Evolutionary conservation across 2,888 invertebrate species (phyloP).

Genomic region (Vannuccia rotundouncinata): DNA sequence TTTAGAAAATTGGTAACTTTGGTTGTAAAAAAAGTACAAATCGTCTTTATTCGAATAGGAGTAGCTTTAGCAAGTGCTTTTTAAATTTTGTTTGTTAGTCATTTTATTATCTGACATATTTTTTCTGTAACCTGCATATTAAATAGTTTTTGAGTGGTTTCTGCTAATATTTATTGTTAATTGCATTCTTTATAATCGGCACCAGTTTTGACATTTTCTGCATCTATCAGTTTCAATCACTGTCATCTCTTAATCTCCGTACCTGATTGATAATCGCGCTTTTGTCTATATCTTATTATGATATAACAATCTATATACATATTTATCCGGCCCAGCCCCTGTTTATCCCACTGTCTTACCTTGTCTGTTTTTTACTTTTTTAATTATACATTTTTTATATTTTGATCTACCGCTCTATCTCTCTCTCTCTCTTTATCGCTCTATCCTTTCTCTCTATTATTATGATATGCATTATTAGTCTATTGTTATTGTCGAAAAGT

Average conservation of each 20-base stretch:
- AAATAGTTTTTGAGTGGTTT: no score
- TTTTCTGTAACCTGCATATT: no score
- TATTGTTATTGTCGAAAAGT: not conserved
- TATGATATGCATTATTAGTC: conserved; percentile 9
- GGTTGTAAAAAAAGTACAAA: no score
- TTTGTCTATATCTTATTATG: not conserved
- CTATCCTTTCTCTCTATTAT: conserved; percentile 4
- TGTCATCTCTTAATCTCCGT: not conserved
- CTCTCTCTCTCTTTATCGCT: conserved; percentile 6
- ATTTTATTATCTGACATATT: no score
- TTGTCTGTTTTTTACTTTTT: conserved; percentile 26
- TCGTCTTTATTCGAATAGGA: no score
- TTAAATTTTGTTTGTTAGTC: no score
- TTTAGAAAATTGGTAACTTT: no score
- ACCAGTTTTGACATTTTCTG: not conserved
- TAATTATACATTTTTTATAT: conserved; percentile 26
- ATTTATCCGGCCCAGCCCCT: not conserved
- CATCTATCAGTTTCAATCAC: not conserved
- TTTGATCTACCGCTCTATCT: conserved; percentile 1
- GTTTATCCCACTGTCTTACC: conserved; percentile 14
- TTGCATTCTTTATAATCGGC: no score
- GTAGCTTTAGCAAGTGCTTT: no score
- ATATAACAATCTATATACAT: not conserved
- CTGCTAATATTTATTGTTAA: no score
- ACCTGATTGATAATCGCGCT: conserved; percentile 24